Percentiles rank a stretch among this genome's conserved stretches.
Conservation (phyloP, 2,113 vertebrate genomes). For the Agapornis roseicollis region DNA sequence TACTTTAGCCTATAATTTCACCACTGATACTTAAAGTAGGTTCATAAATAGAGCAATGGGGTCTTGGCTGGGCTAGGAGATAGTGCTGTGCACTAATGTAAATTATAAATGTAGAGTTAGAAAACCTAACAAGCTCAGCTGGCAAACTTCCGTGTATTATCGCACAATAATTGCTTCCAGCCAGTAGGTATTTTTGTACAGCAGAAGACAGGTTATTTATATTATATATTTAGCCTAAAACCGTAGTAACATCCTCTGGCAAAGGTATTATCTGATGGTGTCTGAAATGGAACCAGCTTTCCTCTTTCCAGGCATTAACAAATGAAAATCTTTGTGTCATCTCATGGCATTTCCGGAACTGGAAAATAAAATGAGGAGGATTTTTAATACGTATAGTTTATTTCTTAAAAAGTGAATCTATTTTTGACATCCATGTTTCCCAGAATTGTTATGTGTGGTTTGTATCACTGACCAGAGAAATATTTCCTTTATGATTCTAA, state of each 20-base stretch:
- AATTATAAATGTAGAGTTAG: neutral
- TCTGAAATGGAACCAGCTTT: slow-evolving; percentile 62
- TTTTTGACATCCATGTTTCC: slow-evolving; percentile 63
- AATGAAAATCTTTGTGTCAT: slow-evolving; percentile 37
- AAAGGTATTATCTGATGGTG: slow-evolving; percentile 56
- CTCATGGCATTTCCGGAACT: slow-evolving; percentile 61
- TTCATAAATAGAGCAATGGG: slow-evolving; percentile 24
- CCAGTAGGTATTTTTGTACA: neutral
- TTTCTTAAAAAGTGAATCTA: slow-evolving; percentile 55
- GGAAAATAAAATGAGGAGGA: slow-evolving; percentile 33
- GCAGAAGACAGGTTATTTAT: slow-evolving; percentile 57
- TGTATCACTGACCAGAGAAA: slow-evolving; percentile 23
- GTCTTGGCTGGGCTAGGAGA: neutral
- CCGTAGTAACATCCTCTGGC: slow-evolving; percentile 67
- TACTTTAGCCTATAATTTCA: slow-evolving; percentile 31
- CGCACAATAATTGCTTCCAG: slow-evolving; percentile 42
- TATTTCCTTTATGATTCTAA: slow-evolving; percentile 25
- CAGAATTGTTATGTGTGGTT: slow-evolving; percentile 56
- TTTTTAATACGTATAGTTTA: slow-evolving; percentile 51
- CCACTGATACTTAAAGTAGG: neutral
- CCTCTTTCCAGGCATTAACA: slow-evolving; percentile 59
- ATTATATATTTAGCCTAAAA: slow-evolving; percentile 58
- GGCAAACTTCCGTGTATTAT: slow-evolving; percentile 34
- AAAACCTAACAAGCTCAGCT: neutral
- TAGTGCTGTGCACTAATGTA: neutral